Evolutionary conservation across 2,888 invertebrate species (phyloP).

Genomic region (Mimas tiliae): DNA sequence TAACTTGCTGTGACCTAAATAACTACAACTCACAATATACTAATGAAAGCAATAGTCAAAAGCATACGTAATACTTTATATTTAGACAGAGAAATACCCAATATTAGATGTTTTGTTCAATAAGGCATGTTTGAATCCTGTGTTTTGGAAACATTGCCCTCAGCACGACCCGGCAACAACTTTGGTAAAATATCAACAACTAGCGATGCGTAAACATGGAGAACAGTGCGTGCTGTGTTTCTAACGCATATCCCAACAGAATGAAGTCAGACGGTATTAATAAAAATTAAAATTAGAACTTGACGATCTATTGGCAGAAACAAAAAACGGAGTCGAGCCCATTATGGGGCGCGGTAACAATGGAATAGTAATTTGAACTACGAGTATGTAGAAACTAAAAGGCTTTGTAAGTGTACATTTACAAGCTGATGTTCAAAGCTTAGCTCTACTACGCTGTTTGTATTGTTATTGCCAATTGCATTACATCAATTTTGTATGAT

Average conservation of each 20-base stretch:
- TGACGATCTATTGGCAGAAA: slow-evolving; percentile 58
- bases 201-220: slow-evolving; percentile 47
- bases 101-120: not conserved
- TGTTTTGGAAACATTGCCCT: slow-evolving; percentile 29
- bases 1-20: not conserved
- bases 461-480: not conserved
- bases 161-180: slow-evolving; percentile 32
- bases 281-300: slow-evolving; percentile 65
- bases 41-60: not conserved
- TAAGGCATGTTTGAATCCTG: slow-evolving; percentile 2
- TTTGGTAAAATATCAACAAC: slow-evolving; percentile 60
- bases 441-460: not conserved
- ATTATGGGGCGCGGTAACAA: slow-evolving; percentile 1
- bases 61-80: not conserved
- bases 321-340: slow-evolving; percentile 32
- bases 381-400: slow-evolving; percentile 5
- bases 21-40: not conserved
- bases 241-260: slow-evolving; percentile 47
- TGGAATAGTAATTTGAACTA: slow-evolving; percentile 5
- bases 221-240: slow-evolving; percentile 53
- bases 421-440: not conserved
- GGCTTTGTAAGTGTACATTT: not conserved
- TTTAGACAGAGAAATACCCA: slow-evolving; percentile 5
- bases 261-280: slow-evolving; percentile 75
- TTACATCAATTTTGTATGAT: slow-evolving; percentile 21